These are phyloP conservation scores for Echinarachnius parma DNA, from an alignment of 53 echinoderm and acorn worm genomes.

Conservation along the genomic window DNA sequence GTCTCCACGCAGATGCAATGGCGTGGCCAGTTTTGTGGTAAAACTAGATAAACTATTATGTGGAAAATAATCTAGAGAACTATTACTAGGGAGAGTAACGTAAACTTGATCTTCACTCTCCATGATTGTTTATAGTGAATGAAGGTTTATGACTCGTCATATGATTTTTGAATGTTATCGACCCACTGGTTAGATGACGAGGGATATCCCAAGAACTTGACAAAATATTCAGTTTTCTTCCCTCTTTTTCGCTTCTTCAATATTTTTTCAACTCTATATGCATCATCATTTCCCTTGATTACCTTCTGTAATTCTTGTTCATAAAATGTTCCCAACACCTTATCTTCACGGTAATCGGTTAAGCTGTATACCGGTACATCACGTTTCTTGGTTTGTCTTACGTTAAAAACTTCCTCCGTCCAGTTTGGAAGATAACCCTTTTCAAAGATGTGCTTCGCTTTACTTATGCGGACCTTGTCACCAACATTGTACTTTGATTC, in stretches of 20 bases:
- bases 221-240: conserved; percentile 27
- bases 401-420: conserved; percentile 42
- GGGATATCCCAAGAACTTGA: conserved; percentile 43
- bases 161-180: conserved; percentile 5
- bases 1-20: conserved; percentile 22
- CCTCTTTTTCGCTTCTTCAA: conserved; percentile 21
- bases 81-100: conserved; percentile 50
- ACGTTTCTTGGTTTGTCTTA: background rate
- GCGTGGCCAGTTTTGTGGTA: conserved; percentile 26
- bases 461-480: conserved; percentile 36
- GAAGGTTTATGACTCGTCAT: too few species aligned
- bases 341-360: conserved; percentile 19
- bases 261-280: too few species aligned
- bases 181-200: conserved; percentile 43
- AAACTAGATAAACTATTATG: conserved; percentile 22
- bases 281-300: too few species aligned
- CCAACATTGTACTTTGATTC: too few species aligned
- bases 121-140: too few species aligned
- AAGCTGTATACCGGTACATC: conserved; percentile 27
- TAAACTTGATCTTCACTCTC: conserved; percentile 26
- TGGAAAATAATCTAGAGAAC: conserved; percentile 18
- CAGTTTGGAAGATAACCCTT: conserved; percentile 38
- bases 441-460: conserved; percentile 34
- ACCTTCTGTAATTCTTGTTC: conserved; percentile 43
- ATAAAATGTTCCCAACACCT: conserved; percentile 37